Base-by-base conservation (phyloP, 2,797 vertebrate genomes). In the Sebastes jordani region DNA sequence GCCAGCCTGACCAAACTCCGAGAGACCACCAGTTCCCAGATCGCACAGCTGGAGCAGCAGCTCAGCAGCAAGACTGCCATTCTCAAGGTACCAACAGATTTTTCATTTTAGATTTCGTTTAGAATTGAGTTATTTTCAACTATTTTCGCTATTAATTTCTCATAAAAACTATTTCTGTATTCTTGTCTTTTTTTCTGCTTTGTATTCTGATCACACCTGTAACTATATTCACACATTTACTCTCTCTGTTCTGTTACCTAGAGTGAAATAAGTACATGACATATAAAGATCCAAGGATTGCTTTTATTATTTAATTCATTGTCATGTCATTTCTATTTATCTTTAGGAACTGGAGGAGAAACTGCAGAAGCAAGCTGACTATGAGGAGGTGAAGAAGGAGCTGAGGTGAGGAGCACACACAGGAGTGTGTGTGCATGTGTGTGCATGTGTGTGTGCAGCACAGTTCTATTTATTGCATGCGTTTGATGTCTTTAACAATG, bases 381-480 rank as follows among this genome's bases (percentile, higher is more conserved):
- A 99, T 92, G 99, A 99, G 88, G 98, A 99, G 91, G 96, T 99
- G 91, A 99, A 99, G 95, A 99, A 99, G 93, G 99, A 99, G 92
- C 91, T 99, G 87, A 98, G 97, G 99, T 99, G 94, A 97, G 97
- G 92, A 72, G 81, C 74, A 27, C 30, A 27, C 38, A 63, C 52
- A 58, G 2, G 32, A 36, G 25, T 49, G 22, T 32, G 11, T 74
- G 36, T 18, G 65, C 62, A 49, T 27, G 25, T 27, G 25, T 27
- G 27, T 27, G 27, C 25, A 25, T 62, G 30, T 72, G 52, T 30
- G 7, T 59, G 49, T 29, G 13, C 65, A 72, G 34, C 25, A 30
- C 36, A 69, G 69, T 73, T 74, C 64, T 83, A 70, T 88, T 87
- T 83, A 78, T 58, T 72, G 68, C 78, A 70, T 65, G 60, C 9